phyloP scores from a whole-genome alignment of 2,888 invertebrate genomes.

The Heteromurus nitidus region DNA sequence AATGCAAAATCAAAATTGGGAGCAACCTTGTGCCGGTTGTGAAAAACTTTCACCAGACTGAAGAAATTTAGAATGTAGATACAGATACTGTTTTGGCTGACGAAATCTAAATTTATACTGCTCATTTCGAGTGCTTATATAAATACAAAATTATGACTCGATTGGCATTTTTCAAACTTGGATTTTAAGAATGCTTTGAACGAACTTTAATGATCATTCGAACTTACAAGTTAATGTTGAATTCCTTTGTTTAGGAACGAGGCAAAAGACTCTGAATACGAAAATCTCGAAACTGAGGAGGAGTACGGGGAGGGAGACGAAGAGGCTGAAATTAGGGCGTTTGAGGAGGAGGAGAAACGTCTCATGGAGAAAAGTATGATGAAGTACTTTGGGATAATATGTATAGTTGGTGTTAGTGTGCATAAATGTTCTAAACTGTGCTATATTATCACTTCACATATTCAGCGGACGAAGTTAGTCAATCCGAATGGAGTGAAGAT shows the following conservation, averaged over 20 bases:
- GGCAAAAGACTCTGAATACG: slow-evolving; percentile 75
- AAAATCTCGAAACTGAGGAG: slow-evolving; percentile 74
- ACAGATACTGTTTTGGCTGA: not conserved
- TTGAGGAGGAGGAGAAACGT: slow-evolving; percentile 78
- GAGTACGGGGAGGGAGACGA: slow-evolving; percentile 73
- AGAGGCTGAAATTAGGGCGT: slow-evolving; percentile 77
- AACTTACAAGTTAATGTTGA: too few species aligned
- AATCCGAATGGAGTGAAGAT: slow-evolving; percentile 88
- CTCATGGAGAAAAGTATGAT: slow-evolving; percentile 71
- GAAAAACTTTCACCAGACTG: not conserved
- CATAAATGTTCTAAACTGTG: too few species aligned
- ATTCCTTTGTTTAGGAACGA: slow-evolving; percentile 52
- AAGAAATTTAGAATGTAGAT: not conserved
- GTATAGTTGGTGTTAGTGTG: not conserved
- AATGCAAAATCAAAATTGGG: too few species aligned
- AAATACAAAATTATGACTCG: not conserved
- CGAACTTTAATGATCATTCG: too few species aligned
- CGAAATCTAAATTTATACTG: not conserved
- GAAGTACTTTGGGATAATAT: not conserved
- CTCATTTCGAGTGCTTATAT: not conserved
- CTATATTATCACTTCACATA: too few species aligned
- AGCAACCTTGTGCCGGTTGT: too few species aligned
- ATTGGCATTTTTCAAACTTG: not conserved
- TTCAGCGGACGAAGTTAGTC: slow-evolving; percentile 77
- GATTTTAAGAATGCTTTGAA: not conserved